Percentiles rank a stretch among this genome's conserved stretches.
Conservation (phyloP, 1,140 invertebrate species). For the Drosophila bocqueti region DNA sequence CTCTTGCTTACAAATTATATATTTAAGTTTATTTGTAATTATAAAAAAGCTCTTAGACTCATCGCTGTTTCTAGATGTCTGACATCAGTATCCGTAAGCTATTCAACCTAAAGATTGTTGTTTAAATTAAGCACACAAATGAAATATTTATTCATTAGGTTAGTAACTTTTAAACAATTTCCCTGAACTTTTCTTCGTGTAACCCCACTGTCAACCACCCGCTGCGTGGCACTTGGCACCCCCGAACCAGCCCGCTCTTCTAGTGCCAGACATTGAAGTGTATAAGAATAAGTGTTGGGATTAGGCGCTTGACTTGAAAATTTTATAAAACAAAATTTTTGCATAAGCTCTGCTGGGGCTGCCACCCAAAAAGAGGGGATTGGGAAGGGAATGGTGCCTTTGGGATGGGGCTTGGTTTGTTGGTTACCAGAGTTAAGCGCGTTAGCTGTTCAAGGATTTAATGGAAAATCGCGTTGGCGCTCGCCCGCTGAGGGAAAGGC, state of each 20-base stretch:
- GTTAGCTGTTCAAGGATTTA: constrained; percentile 82
- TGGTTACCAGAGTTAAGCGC: constrained; percentile 75
- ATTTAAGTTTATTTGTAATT: too few species aligned
- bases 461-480: constrained; percentile 73
- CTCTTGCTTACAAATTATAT: too few species aligned
- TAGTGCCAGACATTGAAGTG: constrained; percentile 81
- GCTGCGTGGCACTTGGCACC: constrained; percentile 1
- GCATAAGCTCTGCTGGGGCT: constrained; percentile 72
- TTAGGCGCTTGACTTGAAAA: constrained; percentile 84
- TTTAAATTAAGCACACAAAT: not conserved
- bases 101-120: too few species aligned
- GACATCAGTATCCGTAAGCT: not conserved
- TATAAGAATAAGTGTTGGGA: constrained; percentile 84
- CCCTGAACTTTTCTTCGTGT: not conserved
- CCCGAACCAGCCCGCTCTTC: constrained; percentile 23
- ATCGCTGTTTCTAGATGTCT: too few species aligned
- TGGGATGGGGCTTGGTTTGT: constrained; percentile 30
- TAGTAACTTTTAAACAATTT: not conserved
- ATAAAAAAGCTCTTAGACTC: too few species aligned
- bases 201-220: not conserved
- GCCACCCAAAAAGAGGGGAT: constrained; percentile 12
- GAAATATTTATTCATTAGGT: not conserved
- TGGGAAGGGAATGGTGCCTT: not conserved
- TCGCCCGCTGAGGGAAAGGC: constrained; percentile 42
- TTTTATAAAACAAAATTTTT: constrained; percentile 84